Conservation (phyloP, 64 coral and sea anemone genomes). For the Hydrozoanthus tunicans region DNA sequence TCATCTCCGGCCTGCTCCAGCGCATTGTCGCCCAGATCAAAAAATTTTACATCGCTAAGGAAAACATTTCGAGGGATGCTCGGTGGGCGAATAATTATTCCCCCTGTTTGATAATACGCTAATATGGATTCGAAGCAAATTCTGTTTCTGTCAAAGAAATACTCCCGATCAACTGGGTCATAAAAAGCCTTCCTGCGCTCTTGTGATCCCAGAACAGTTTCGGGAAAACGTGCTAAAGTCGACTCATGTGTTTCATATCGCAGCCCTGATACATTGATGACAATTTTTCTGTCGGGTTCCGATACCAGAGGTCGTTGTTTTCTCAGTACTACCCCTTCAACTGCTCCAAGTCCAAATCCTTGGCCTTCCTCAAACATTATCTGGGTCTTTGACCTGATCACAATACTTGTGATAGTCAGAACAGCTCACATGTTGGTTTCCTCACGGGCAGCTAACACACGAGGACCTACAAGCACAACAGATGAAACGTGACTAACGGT, state of each 20-base stretch:
- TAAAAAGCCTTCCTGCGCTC: conserved; percentile 80
- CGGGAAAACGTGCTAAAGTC: conserved; percentile 86
- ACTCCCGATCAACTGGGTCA: conserved; percentile 79
- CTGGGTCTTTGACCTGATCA: not conserved
- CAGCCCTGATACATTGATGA: conserved; percentile 92
- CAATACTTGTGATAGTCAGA: not conserved
- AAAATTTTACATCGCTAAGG: conserved; percentile 88
- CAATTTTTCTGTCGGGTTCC: conserved; percentile 58
- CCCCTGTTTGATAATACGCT: conserved; percentile 95
- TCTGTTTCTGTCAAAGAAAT: conserved; percentile 95
- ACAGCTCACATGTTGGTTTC: not conserved
- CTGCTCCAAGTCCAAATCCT: not conserved
- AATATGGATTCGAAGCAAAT: conserved; percentile 97
- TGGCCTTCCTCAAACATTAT: conserved; percentile 36
- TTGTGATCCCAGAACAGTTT: conserved; percentile 79
- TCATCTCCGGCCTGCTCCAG: conserved; percentile 76
- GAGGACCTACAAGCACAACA: conserved; percentile 7
- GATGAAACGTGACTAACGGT: not conserved
- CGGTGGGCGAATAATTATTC: conserved; percentile 83
- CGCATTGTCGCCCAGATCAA: conserved; percentile 91
- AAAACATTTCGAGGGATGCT: conserved; percentile 92
- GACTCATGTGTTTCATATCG: conserved; percentile 90
- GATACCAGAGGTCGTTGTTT: conserved; percentile 1
- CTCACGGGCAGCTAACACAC: not conserved
- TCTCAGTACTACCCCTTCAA: not conserved